Conservation (phyloP, 1,140 invertebrate species). For the Drosophila lacteicornis region DNA sequence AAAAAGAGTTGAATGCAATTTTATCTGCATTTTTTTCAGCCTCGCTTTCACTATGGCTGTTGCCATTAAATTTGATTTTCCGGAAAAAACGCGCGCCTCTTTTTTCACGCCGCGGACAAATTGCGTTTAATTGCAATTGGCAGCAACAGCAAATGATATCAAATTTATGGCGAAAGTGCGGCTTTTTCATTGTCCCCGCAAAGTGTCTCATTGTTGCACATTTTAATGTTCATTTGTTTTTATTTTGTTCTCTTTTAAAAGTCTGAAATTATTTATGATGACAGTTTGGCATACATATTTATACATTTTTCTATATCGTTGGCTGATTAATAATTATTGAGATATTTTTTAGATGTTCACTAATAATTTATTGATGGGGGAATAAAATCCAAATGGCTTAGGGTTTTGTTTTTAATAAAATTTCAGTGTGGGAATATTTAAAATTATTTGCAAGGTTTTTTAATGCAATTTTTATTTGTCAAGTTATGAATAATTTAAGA, state of each 20-base stretch:
- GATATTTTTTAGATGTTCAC: background rate
- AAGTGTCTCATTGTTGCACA: conserved; percentile 35
- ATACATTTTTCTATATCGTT: background rate
- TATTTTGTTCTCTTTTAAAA: conserved; percentile 7
- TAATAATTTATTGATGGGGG: conserved; percentile 1
- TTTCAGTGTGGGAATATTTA: background rate
- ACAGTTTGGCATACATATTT: conserved; percentile 9
- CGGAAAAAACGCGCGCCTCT: background rate
- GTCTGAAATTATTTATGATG: conserved; percentile 11
- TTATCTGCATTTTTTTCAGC: conserved; percentile 20
- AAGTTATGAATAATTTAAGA: background rate
- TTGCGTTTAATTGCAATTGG: conserved; percentile 47
- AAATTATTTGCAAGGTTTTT: background rate
- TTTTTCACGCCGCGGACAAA: conserved; percentile 28
- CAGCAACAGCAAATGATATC: conserved; percentile 39
- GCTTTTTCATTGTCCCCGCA: conserved; percentile 9
- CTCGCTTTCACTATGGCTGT: background rate
- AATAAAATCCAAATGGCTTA: background rate
- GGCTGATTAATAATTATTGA: conserved; percentile 4
- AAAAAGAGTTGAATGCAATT: conserved; percentile 29
- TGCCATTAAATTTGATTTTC: conserved; percentile 40
- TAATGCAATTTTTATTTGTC: background rate
- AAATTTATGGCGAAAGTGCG: conserved; percentile 36
- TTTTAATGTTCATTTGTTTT: conserved; percentile 21
- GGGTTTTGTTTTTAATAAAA: background rate